These are phyloP conservation scores for Lacanobia oleracea DNA, from an alignment of 2,888 invertebrate genomes.

Conservation along the genomic window DNA sequence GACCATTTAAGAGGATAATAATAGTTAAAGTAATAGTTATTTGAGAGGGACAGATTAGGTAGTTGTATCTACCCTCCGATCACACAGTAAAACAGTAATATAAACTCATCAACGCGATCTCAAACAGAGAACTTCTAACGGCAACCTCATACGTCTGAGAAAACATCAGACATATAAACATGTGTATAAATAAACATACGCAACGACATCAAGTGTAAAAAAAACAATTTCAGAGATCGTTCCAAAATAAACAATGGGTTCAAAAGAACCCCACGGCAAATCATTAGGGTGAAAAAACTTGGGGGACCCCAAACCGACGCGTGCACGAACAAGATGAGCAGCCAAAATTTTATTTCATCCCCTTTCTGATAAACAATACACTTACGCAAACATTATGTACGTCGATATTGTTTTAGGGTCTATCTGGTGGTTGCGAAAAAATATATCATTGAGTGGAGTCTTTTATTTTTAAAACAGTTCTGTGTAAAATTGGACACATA, in stretches of 20 bases:
- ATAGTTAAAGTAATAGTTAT: conserved; percentile 40
- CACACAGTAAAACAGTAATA: conserved; percentile 25
- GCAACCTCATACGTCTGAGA: conserved; percentile 10
- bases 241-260: conserved; percentile 82
- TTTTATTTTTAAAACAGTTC: conserved; percentile 19
- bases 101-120: conserved; percentile 21
- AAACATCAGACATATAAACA: conserved; percentile 33
- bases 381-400: conserved; percentile 68
- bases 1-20: conserved; percentile 33
- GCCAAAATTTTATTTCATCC: conserved; percentile 76
- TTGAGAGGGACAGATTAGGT: conserved; percentile 42
- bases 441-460: conserved; percentile 11
- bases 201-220: conserved; percentile 66
- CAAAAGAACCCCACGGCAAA: conserved; percentile 78
- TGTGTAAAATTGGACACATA: not conserved
- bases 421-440: conserved; percentile 32
- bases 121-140: not conserved
- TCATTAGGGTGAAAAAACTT: conserved; percentile 81
- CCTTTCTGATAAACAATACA: conserved; percentile 76
- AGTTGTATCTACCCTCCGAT: conserved; percentile 33
- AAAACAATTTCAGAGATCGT: conserved; percentile 72
- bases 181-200: conserved; percentile 53
- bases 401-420: conserved; percentile 61
- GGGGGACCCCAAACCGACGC: conserved; percentile 70
- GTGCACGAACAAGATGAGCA: conserved; percentile 80